Conservation (phyloP, 2,888 invertebrate genomes). For the Entomobrya proxima region DNA sequence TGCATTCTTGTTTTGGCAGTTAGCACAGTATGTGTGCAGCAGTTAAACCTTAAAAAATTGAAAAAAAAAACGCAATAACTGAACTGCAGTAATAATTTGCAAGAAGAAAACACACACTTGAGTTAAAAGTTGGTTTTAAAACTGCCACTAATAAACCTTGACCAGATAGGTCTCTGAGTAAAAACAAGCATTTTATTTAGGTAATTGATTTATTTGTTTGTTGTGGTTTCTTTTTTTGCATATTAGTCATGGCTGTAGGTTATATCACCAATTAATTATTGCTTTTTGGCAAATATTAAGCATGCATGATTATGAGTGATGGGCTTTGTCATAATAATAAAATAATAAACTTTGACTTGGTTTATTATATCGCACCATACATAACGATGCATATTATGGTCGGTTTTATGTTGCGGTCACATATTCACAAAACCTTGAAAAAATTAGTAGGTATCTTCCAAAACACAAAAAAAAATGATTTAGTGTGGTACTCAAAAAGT, state of each 20-base stretch:
- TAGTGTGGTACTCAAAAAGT: slow-evolving; percentile 20
- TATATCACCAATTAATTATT: slow-evolving; percentile 30
- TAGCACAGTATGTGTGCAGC: not conserved
- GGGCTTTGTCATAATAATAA: not conserved
- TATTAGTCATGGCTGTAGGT: too few species aligned
- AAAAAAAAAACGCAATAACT: not conserved
- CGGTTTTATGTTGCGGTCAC: too few species aligned
- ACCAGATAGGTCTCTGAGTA: too few species aligned
- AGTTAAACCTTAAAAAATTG: not conserved
- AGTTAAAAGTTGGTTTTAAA: not conserved
- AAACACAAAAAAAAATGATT: slow-evolving; percentile 31
- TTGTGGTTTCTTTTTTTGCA: too few species aligned
- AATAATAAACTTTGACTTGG: not conserved
- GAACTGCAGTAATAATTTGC: too few species aligned
- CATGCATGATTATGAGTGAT: slow-evolving; percentile 18
- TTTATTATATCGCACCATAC: not conserved
- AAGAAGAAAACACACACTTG: not conserved
- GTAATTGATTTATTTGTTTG: too few species aligned
- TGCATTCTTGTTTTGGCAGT: not conserved
- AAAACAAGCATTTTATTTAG: too few species aligned
- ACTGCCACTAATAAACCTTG: too few species aligned
- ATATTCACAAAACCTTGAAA: too few species aligned
- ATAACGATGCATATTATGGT: not conserved
- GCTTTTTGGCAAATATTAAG: slow-evolving; percentile 43
- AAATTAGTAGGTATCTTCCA: too few species aligned